These are phyloP conservation scores for Mus caroli DNA, from an alignment of 2,797 vertebrate genomes.

Conservation along the genomic window DNA sequence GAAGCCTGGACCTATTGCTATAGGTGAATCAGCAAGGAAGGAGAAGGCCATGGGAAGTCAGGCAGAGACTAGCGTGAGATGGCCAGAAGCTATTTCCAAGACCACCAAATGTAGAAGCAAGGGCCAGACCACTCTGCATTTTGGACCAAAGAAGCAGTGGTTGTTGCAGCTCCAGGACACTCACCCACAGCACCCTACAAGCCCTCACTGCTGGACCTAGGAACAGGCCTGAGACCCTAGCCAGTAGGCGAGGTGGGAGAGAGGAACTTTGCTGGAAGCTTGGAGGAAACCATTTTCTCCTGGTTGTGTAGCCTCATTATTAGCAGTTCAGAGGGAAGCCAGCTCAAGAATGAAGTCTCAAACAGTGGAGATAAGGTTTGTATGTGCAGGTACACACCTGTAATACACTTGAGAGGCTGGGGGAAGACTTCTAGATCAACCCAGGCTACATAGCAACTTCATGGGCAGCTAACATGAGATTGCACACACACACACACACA, in stretches of 20 bases:
- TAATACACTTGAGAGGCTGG: not conserved
- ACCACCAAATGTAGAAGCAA: not conserved
- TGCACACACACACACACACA: not conserved
- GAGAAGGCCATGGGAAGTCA: not conserved
- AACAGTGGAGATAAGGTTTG: not conserved
- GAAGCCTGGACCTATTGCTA: not conserved
- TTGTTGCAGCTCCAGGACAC: not conserved
- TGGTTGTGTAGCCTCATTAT: not conserved
- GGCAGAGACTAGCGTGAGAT: not conserved
- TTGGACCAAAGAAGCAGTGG: not conserved
- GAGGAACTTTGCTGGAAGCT: not conserved
- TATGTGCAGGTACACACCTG: not conserved
- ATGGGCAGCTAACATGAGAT: not conserved
- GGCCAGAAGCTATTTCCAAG: not conserved
- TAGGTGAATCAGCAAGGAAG: not conserved
- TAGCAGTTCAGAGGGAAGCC: not conserved
- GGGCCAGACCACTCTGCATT: not conserved
- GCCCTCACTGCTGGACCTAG: not conserved
- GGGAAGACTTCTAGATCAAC: not conserved
- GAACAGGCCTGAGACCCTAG: not conserved
- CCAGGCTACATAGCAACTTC: not conserved
- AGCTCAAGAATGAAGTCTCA: not conserved
- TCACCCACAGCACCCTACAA: not conserved
- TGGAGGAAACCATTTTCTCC: not conserved
- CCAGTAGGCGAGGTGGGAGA: not conserved